These are phyloP conservation scores for Accipiter virgatus DNA, from an alignment of 2,113 vertebrate genomes.

Conservation along the genomic window DNA sequence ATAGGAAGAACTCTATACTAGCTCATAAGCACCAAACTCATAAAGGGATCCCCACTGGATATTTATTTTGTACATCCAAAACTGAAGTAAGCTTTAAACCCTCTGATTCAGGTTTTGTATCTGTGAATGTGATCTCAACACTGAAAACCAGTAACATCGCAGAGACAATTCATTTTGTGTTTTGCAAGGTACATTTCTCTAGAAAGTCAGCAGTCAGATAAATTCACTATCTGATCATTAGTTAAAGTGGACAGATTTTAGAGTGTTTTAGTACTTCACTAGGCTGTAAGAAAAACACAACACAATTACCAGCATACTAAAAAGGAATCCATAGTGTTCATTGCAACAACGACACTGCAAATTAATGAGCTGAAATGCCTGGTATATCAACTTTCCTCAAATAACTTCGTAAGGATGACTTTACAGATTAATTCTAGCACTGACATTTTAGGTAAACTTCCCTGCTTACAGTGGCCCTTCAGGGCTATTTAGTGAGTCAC, in stretches of 20 bases:
- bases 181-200: not conserved
- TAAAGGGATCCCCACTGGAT: accelerated
- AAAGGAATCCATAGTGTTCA: not conserved
- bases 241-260: not conserved
- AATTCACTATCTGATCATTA: not conserved
- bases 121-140: not conserved
- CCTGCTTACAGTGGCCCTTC: not conserved
- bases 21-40: not conserved
- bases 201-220: not conserved
- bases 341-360: not conserved
- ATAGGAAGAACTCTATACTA: not conserved
- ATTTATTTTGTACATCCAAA: not conserved
- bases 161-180: not conserved
- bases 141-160: not conserved
- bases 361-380: not conserved
- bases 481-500: not conserved
- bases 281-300: not conserved
- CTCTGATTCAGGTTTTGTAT: not conserved
- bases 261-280: not conserved
- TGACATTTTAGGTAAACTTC: not conserved
- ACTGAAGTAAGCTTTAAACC: not conserved
- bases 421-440: not conserved
- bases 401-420: not conserved
- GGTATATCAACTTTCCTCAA: not conserved
- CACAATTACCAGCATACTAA: not conserved